A percentile compares a stretch with the other conserved stretches of the same genome.
Evolutionary conservation across 2,797 vertebrate genomes (phyloP).

Genomic region (Poeciliopsis paucimaculata): DNA sequence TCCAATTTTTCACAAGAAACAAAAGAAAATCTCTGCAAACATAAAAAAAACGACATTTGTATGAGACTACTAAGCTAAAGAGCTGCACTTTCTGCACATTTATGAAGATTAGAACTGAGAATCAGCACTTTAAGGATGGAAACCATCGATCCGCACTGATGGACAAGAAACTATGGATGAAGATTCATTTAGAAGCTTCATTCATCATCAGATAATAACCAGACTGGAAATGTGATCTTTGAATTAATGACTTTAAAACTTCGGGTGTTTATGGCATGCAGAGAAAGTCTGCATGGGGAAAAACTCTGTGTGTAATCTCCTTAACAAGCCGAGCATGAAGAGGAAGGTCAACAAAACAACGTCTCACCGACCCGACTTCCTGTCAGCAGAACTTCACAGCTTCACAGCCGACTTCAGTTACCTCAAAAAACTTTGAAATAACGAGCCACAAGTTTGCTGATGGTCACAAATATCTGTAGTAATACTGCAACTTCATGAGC

Average conservation of each 20-base stretch:
- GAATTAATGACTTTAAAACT: conserved; percentile 17
- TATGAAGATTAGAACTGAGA: neutral
- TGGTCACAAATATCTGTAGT: neutral
- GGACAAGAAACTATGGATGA: neutral
- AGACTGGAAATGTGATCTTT: conserved; percentile 5
- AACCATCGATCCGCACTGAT: neutral
- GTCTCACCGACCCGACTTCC: neutral
- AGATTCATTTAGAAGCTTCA: neutral
- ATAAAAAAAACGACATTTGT: neutral
- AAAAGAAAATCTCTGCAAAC: neutral
- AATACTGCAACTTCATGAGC: neutral
- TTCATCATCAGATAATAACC: neutral
- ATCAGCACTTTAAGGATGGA: neutral
- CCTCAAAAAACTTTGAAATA: no score
- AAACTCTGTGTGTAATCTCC: conserved; percentile 11
- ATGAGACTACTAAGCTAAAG: neutral
- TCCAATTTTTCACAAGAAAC: neutral
- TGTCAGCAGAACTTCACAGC: conserved; percentile 1
- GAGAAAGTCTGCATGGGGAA: conserved; percentile 24
- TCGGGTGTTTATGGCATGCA: conserved; percentile 30
- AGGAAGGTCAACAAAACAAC: conserved; percentile 33
- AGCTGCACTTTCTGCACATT: neutral
- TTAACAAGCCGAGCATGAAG: conserved; percentile 27
- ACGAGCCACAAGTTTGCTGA: neutral
- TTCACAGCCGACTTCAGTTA: neutral